Evolutionary conservation across 2,888 invertebrate genomes (phyloP).

Genomic region (Sarcophaga carnaria): DNA sequence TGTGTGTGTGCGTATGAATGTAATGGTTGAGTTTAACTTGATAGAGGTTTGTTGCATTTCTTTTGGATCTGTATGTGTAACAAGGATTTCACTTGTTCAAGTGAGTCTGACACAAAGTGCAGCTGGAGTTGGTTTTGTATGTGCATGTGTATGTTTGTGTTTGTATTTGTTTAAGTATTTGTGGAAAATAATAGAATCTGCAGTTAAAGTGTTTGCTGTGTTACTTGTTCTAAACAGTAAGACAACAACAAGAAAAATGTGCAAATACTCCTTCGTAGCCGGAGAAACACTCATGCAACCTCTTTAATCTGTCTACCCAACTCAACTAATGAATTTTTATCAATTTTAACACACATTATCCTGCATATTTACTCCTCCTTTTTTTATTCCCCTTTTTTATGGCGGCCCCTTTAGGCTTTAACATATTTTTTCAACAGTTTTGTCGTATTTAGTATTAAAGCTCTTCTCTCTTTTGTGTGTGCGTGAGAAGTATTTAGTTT

Average conservation of each 20-base stretch:
- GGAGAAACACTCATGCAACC: not conserved
- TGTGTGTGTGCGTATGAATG: not conserved
- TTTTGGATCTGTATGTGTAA: slow-evolving; percentile 14
- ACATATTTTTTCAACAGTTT: slow-evolving; percentile 22
- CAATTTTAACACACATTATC: slow-evolving; percentile 62
- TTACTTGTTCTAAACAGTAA: not conserved
- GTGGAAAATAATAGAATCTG: not conserved
- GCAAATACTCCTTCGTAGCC: not conserved
- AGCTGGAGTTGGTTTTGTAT: no score
- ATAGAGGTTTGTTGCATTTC: slow-evolving; percentile 51
- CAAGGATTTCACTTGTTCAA: slow-evolving; percentile 45
- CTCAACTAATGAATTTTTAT: slow-evolving; percentile 62
- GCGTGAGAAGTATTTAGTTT: slow-evolving; percentile 28
- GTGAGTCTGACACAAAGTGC: slow-evolving; percentile 23
- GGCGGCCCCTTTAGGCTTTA: slow-evolving; percentile 29
- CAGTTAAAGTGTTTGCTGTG: not conserved
- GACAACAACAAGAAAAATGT: not conserved
- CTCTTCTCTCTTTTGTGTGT: not conserved
- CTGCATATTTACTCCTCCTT: not conserved
- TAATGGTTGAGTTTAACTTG: slow-evolving; percentile 34
- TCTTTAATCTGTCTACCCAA: slow-evolving; percentile 40
- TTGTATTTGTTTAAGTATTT: no score
- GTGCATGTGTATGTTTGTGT: no score
- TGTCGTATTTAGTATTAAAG: slow-evolving; percentile 11
- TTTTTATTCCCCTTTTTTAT: not conserved